phyloP scores from a whole-genome alignment of 1,140 invertebrate species.

The Orius laevigatus region DNA sequence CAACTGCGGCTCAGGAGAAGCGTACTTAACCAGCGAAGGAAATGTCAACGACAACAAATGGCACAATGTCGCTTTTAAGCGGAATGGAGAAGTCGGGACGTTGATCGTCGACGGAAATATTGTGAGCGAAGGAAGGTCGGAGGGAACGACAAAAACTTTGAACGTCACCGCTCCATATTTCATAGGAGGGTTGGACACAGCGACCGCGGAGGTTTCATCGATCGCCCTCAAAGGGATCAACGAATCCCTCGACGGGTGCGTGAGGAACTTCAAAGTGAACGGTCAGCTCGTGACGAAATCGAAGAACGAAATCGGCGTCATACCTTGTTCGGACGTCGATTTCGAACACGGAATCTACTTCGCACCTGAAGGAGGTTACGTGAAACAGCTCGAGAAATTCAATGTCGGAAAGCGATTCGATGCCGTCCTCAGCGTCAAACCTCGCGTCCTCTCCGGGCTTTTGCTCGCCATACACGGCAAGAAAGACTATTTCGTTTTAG shows the following conservation, averaged over 20 bases:
- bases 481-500: constrained; percentile 67
- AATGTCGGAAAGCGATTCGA: constrained; percentile 58
- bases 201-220: constrained; percentile 5
- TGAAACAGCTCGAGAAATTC: constrained; percentile 51
- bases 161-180: constrained; percentile 48
- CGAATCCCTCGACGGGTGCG: constrained; percentile 67
- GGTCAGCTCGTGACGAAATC: constrained; percentile 42
- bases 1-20: constrained; percentile 53
- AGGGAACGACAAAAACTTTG: constrained; percentile 36
- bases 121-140: constrained; percentile 34
- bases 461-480: constrained; percentile 65
- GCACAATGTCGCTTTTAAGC: constrained; percentile 57
- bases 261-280: constrained; percentile 63
- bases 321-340: constrained; percentile 62
- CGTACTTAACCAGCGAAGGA: constrained; percentile 32
- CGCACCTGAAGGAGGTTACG: constrained; percentile 49
- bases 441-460: constrained; percentile 63
- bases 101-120: constrained; percentile 49
- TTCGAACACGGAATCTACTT: constrained; percentile 85
- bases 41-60: constrained; percentile 69
- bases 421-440: constrained; percentile 75
- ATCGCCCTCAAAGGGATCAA: constrained; percentile 29
- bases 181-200: constrained; percentile 46
- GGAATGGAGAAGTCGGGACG: constrained; percentile 37
- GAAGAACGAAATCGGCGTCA: constrained; percentile 37